Evolutionary conservation across 2,888 invertebrate species (phyloP), one percentile per base, ranked within the genome.

Genomic region (Alloscopus bannaensis): DNA sequence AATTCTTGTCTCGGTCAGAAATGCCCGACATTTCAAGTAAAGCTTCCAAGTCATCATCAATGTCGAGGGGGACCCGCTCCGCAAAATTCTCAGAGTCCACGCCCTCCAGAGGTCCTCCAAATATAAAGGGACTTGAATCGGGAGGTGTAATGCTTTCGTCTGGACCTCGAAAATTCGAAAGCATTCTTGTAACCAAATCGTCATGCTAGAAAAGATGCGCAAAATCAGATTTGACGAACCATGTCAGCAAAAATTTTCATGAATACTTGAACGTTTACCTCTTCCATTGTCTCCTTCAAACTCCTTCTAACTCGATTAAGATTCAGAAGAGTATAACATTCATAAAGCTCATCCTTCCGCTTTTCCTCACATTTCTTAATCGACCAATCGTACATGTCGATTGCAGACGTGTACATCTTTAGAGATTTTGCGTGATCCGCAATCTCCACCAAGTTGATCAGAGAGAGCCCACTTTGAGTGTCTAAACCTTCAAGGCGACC

Each of bases 51-150:
- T 69, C 62, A 16, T 68, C n/a, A 26, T 76, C 62, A 40, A 69
- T 55, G 18, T 77, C n/a, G 29, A 69, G 16, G 6, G 20, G 42
- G 6, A 18, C 18, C 16, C 77, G 59, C 1, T 40, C 42, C 3
- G 11, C 2, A 24, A 77, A 77, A 18, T 24, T 40, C 24, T 26
- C 11, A 1, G 77, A 69, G 11, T 28, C 18, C 3, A 31, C 20
- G 26, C 36, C 62, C 0, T 13, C 20, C 8, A 77, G 40, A 22
- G 64, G 40, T 1, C n/a, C 18, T 2, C 45, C 42, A 62, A 77
- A 77, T 18, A 77, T 18, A 26, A 36, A 69, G 4, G 77, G 77
- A 45, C 77, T 77, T 6, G 77, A 77, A 45, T 77, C 77, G 11
- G 77, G 77, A 6, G 77, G 77, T 0, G 62, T 40, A 0, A 65